phyloP scores from a whole-genome alignment of 2,797 vertebrate species.

The Lagocephalus sceleratus region DNA sequence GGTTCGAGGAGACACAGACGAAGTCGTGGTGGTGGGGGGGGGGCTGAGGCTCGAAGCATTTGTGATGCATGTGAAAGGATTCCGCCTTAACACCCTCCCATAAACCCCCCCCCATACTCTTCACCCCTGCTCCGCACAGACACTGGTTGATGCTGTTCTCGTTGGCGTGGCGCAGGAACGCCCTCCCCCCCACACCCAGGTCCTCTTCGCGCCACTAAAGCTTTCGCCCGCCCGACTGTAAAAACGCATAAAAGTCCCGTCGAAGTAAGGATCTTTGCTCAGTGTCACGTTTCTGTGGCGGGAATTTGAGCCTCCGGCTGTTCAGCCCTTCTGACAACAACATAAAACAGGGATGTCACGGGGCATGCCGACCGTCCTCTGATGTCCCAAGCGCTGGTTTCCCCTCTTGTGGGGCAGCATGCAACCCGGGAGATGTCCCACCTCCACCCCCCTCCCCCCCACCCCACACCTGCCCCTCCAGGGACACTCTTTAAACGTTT shows the following conservation, averaged over 20 bases:
- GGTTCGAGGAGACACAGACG: neutral
- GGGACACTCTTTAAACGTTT: constrained; percentile 41
- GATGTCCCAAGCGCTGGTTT: constrained; percentile 23
- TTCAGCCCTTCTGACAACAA: constrained; percentile 49
- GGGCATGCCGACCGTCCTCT: constrained; percentile 8
- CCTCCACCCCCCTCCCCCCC: constrained; percentile 9
- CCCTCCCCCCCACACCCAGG: too few relatives aligned
- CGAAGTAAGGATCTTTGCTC: constrained; percentile 47
- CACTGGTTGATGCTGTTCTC: too few relatives aligned
- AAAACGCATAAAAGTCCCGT: constrained; percentile 1
- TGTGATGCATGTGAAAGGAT: too few relatives aligned
- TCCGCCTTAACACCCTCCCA: too few relatives aligned
- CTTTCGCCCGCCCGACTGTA: too few relatives aligned
- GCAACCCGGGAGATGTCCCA: constrained; percentile 33
- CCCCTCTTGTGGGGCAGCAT: constrained; percentile 14
- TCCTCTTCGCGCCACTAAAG: too few relatives aligned
- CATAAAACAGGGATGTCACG: constrained; percentile 58
- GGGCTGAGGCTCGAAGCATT: neutral
- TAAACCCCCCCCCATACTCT: too few relatives aligned
- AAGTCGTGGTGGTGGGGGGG: too few relatives aligned
- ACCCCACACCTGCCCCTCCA: neutral
- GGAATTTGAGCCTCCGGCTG: constrained; percentile 54
- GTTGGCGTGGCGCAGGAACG: too few relatives aligned
- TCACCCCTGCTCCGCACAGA: too few relatives aligned
- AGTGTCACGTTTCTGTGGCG: constrained; percentile 72